These are phyloP conservation scores for Falco biarmicus DNA, from an alignment of 2,797 vertebrate species.

Conservation along the genomic window DNA sequence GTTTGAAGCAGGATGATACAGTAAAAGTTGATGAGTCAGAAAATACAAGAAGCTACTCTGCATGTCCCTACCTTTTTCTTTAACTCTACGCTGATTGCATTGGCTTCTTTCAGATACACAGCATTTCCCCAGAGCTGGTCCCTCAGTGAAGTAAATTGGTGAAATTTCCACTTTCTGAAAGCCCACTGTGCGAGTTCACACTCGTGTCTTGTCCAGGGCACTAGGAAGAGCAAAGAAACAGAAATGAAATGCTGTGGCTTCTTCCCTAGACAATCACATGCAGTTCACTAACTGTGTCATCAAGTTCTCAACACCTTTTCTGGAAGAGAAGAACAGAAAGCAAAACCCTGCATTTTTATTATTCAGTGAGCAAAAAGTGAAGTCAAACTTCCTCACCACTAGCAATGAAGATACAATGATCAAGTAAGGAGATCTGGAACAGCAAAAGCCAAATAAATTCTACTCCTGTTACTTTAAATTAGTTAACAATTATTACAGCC, in stretches of 20 bases:
- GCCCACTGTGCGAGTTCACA: slow-evolving; percentile 95
- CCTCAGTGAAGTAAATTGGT: slow-evolving; percentile 96
- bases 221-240: slow-evolving; percentile 72
- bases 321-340: neutral
- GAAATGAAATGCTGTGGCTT: neutral
- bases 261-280: neutral
- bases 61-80: slow-evolving; percentile 91
- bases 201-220: slow-evolving; percentile 94
- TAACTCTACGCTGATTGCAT: slow-evolving; percentile 96
- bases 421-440: neutral
- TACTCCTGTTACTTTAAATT: neutral
- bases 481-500: neutral
- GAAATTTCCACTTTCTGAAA: slow-evolving; percentile 97
- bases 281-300: neutral
- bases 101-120: slow-evolving; percentile 97
- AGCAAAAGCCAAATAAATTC: neutral
- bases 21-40: neutral
- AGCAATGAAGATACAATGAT: neutral
- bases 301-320: neutral
- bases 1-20: neutral
- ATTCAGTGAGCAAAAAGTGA: neutral
- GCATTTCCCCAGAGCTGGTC: slow-evolving; percentile 98
- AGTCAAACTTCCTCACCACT: neutral
- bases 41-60: neutral
- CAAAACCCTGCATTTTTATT: neutral